A percentile compares a stretch with the other conserved stretches of the same genome.
phyloP scores from a whole-genome alignment of 2,113 vertebrate genomes.

The Apeltes quadracus region DNA sequence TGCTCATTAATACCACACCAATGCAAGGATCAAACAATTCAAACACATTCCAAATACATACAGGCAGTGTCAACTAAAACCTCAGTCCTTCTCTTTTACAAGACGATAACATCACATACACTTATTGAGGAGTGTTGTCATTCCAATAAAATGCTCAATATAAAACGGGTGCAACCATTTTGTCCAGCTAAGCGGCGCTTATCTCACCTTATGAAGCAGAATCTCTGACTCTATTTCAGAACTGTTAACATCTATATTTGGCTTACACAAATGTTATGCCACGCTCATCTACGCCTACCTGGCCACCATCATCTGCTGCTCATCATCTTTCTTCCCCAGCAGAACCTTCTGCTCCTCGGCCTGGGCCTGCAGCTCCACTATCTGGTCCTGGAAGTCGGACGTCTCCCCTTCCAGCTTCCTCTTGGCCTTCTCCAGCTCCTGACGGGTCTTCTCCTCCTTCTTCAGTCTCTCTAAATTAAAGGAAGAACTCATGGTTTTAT shows the following conservation, averaged over 20 bases:
- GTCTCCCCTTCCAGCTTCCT: conserved; percentile 96
- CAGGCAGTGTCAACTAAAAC: conserved; percentile 7
- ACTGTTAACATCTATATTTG: conserved; percentile 7
- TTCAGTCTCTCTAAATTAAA: conserved; percentile 88
- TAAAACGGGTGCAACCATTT: conserved; percentile 35
- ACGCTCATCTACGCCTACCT: conserved; percentile 78
- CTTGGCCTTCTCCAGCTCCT: conserved; percentile 97
- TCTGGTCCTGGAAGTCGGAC: conserved; percentile 96
- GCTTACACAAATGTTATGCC: conserved; percentile 14
- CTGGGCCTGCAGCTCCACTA: conserved; percentile 92
- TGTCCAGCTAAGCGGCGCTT: conserved; percentile 27
- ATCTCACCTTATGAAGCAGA: conserved; percentile 30
- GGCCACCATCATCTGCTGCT: conserved; percentile 90
- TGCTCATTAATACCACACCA: neutral
- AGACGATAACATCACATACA: conserved; percentile 6
- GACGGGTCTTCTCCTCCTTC: conserved; percentile 97
- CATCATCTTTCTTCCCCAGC: conserved; percentile 95
- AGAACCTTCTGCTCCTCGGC: conserved; percentile 93
- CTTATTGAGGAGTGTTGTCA: neutral
- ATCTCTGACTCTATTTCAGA: conserved; percentile 16
- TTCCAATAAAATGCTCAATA: conserved; percentile 18
- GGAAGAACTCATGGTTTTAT: neutral
- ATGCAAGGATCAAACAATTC: neutral
- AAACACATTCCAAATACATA: conserved; percentile 49
- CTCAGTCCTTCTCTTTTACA: conserved; percentile 14